Evolutionary conservation across 1,140 invertebrate genomes (phyloP), one percentile per base, ranked within the genome.

Genomic region (Pseudomyrmex concolor): DNA sequence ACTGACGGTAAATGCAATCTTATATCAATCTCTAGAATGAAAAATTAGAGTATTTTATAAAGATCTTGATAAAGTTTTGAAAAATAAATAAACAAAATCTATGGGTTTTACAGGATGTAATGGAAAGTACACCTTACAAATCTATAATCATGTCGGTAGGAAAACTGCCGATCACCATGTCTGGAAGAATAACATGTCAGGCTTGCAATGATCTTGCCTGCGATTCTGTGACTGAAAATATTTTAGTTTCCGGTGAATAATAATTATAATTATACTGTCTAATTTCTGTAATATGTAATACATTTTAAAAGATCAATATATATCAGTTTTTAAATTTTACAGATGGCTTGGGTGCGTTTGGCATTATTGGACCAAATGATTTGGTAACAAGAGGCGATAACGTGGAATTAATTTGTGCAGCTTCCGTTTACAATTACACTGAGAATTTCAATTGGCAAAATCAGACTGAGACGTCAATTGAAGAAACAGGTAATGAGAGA

Each of bases 391-490:
- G 89, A 43, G 95, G 95, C 1, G 96, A 96, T 81, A 85, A 94
- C 62, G 62, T 95, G 3, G 91, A 86, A 34, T 68, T 96, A 2
- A 94, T 91, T 8, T 96, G 96, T 87, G 94, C 93, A 4, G 95
- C 94, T 2, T 94, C 95, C 2, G 90, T 94, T 34, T 95, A 95
- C 71, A 95, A 95, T 86, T 96, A 94, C 54, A 92, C 93, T 5
- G 83, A 91, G 25, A 78, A 92, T 2, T 82, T 95, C 12, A 60
- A 84, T 34, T 96, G 95, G 95, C 89, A 83, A 19, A 68, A 91
- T 22, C 64, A 83, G 2, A 60, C 80, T 17, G 22, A 86, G 5
- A 17, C 15, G 8, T 34, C 67, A 7, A 50, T 90, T 13, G 4
- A 12, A 5, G 70, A 85, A 81, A 55, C 66, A 77, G 86, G 76